Evolutionary conservation across 2,113 vertebrate species (phyloP).

Genomic region (Melanerpes formicivorus): DNA sequence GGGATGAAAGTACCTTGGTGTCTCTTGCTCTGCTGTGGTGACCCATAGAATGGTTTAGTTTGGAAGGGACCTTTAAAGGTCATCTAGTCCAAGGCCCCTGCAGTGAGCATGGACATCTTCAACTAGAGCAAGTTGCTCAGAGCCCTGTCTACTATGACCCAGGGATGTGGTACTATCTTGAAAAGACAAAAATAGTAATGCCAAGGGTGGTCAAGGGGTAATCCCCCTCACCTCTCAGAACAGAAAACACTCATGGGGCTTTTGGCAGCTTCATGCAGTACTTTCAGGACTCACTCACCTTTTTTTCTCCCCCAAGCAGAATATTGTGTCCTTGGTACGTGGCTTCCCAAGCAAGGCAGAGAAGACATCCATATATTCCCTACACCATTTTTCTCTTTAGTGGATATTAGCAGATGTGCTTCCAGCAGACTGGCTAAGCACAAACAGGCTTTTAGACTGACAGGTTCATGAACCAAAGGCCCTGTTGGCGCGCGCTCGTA

Average conservation of each 20-base stretch:
- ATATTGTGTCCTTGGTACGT: neutral
- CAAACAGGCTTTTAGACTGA: conserved; percentile 71
- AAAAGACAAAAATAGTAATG: neutral
- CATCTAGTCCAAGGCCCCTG: neutral
- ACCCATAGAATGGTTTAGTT: neutral
- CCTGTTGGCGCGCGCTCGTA: neutral
- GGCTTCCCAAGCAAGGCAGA: conserved; percentile 3
- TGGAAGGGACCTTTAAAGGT: neutral
- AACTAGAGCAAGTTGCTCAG: neutral
- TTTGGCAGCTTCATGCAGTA: neutral
- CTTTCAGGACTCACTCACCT: neutral
- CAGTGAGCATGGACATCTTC: neutral
- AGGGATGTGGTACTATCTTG: neutral
- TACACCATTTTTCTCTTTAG: conserved; percentile 73
- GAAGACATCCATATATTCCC: conserved; percentile 51
- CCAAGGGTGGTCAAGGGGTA: rapidly evolving
- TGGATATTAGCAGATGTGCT: conserved; percentile 72
- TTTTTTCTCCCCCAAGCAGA: neutral
- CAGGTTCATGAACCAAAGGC: conserved; percentile 58
- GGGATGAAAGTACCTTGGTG: neutral
- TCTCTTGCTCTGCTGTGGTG: rapidly evolving
- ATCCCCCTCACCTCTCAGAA: neutral
- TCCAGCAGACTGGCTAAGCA: conserved; percentile 73
- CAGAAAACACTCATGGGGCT: neutral
- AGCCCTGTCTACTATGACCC: neutral